Evolutionary conservation across 1,140 invertebrate species (phyloP).

Genomic region (Stenopsyche tienmushanensis): DNA sequence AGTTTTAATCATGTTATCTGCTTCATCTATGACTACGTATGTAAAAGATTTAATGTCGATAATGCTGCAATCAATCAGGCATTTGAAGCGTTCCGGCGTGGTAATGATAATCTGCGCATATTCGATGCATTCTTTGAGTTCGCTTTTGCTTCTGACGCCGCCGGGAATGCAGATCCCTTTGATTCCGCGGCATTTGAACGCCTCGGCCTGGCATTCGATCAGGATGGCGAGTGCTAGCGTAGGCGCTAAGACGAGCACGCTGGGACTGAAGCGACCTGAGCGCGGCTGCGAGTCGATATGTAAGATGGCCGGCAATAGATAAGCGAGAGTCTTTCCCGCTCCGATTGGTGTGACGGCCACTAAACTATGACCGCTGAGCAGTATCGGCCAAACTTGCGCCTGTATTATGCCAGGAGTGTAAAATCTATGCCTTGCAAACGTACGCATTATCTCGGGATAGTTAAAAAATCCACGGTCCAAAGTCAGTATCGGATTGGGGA

Average conservation of each 20-base stretch:
- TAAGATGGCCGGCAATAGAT: slow-evolving; percentile 85
- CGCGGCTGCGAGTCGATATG: slow-evolving; percentile 83
- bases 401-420: slow-evolving; percentile 87
- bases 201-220: slow-evolving; percentile 85
- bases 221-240: slow-evolving; percentile 89
- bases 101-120: slow-evolving; percentile 88
- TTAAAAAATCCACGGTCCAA: slow-evolving; percentile 84
- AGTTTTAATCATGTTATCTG: slow-evolving; percentile 84
- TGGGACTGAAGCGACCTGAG: slow-evolving; percentile 72
- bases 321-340: slow-evolving; percentile 89
- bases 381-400: slow-evolving; percentile 85
- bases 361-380: slow-evolving; percentile 81
- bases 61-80: slow-evolving; percentile 65
- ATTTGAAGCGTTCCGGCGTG: slow-evolving; percentile 85
- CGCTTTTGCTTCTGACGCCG: slow-evolving; percentile 73
- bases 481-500: slow-evolving; percentile 77
- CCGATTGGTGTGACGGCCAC: slow-evolving; percentile 94
- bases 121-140: slow-evolving; percentile 68
- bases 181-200: slow-evolving; percentile 82
- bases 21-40: slow-evolving; percentile 92
- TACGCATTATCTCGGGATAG: slow-evolving; percentile 79
- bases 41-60: slow-evolving; percentile 76
- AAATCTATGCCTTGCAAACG: slow-evolving; percentile 84
- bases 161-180: slow-evolving; percentile 87
- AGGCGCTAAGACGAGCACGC: slow-evolving; percentile 83